Evolutionary conservation across 1,140 invertebrate species (phyloP).

Genomic region (Helicoverpa zea): DNA sequence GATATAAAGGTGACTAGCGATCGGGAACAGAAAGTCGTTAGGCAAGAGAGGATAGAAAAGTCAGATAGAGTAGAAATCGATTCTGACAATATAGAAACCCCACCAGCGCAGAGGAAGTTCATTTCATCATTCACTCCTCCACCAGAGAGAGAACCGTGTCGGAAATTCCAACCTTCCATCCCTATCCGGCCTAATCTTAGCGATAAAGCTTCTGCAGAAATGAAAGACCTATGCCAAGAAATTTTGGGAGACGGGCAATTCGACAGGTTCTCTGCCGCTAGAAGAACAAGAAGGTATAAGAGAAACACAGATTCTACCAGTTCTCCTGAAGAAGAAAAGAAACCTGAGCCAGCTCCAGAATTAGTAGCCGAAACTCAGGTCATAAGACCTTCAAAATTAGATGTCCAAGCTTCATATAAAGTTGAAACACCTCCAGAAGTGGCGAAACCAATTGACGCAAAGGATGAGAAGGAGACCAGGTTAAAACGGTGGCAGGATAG

Average conservation of each 20-base stretch:
- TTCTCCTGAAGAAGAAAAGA: slow-evolving; percentile 88
- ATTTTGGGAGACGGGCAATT: slow-evolving; percentile 92
- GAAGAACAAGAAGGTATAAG: slow-evolving; percentile 94
- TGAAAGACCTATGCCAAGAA: slow-evolving; percentile 84
- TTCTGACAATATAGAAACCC: slow-evolving; percentile 96
- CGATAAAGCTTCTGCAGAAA: slow-evolving; percentile 79
- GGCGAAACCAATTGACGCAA: slow-evolving; percentile 69
- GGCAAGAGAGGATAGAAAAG: slow-evolving; percentile 73
- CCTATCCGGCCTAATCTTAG: slow-evolving; percentile 65
- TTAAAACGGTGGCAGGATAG: slow-evolving; percentile 89
- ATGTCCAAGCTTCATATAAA: slow-evolving; percentile 82
- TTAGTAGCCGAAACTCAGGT: slow-evolving; percentile 86
- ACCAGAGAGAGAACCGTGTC: slow-evolving; percentile 88
- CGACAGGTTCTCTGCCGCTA: slow-evolving; percentile 93
- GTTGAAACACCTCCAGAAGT: slow-evolving; percentile 74
- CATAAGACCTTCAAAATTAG: slow-evolving; percentile 83
- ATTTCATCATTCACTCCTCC: slow-evolving; percentile 87
- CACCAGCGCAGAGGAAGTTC: slow-evolving; percentile 91
- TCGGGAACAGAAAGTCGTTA: slow-evolving; percentile 65
- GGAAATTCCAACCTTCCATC: slow-evolving; percentile 80
- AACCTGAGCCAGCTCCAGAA: slow-evolving; percentile 80
- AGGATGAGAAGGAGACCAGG: slow-evolving; percentile 88
- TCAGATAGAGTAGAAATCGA: slow-evolving; percentile 94
- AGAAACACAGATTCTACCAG: slow-evolving; percentile 88
- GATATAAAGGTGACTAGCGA: slow-evolving; percentile 76